Evolutionary conservation across 2,113 vertebrate species (phyloP).

Genomic region (Zonotrichia leucophrys): DNA sequence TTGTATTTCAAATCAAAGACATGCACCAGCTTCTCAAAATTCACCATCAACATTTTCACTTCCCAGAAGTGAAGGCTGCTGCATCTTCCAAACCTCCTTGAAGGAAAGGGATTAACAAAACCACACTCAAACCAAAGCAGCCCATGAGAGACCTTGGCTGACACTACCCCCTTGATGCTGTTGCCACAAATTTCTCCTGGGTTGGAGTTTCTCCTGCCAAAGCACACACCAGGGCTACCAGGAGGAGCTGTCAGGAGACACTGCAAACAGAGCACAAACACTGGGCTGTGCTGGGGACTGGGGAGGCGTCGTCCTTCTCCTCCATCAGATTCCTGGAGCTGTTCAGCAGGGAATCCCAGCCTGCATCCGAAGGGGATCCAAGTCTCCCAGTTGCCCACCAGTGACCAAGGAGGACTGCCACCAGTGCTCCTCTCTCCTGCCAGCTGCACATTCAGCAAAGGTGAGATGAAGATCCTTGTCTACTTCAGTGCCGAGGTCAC

Average conservation of each 20-base stretch:
- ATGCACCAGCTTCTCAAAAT: not conserved
- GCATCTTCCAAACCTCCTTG: not conserved
- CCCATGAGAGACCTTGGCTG: not conserved
- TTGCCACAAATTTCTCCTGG: not conserved
- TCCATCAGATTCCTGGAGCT: conserved; percentile 50
- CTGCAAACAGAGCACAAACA: conserved; percentile 59
- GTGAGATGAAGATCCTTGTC: not conserved
- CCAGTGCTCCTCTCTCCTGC: not conserved
- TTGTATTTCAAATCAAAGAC: not conserved
- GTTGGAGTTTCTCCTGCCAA: not conserved
- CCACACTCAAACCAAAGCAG: not conserved
- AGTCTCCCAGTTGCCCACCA: not conserved
- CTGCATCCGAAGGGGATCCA: not conserved
- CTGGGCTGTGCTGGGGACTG: not conserved
- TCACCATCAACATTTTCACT: not conserved
- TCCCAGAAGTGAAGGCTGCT: not conserved
- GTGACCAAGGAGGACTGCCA: not conserved
- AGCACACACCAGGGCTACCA: not conserved
- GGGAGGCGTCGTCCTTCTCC: not conserved
- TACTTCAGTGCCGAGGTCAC: not conserved
- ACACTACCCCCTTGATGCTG: not conserved
- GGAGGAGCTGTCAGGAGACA: conserved; percentile 38
- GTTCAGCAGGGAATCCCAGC: conserved; percentile 24
- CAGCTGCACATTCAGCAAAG: not conserved
- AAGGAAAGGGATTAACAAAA: not conserved